Conservation (phyloP, 2,888 invertebrate species). For the Tetanocera ferruginea region DNA sequence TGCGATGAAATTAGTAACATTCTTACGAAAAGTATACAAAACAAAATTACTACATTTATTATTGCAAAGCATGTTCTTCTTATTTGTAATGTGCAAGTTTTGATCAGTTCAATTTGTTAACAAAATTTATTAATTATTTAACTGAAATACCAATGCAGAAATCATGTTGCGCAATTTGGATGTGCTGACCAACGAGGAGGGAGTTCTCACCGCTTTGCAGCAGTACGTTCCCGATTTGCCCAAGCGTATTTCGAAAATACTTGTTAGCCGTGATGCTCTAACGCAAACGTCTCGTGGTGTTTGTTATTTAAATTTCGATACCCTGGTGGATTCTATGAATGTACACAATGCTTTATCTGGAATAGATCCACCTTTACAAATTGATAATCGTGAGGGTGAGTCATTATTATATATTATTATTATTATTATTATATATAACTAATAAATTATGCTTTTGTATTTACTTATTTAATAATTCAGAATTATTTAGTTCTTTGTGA, state of each 20-base stretch:
- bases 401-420: no score
- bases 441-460: no score
- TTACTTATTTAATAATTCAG: no score
- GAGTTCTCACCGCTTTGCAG: conserved; percentile 86
- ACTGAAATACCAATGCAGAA: conserved; percentile 65
- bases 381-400: conserved; percentile 70
- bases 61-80: conserved; percentile 20
- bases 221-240: conserved; percentile 77
- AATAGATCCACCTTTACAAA: conserved; percentile 71
- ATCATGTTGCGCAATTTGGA: conserved; percentile 93
- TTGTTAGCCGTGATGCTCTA: conserved; percentile 86
- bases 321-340: conserved; percentile 86
- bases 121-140: conserved; percentile 36
- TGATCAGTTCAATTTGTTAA: conserved; percentile 34
- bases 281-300: conserved; percentile 87
- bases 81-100: conserved; percentile 30
- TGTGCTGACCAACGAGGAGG: conserved; percentile 92
- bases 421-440: no score
- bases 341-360: conserved; percentile 79
- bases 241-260: conserved; percentile 86
- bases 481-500: no score
- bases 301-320: conserved; percentile 86
- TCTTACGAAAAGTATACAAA: conserved; percentile 81
- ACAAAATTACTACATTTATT: conserved; percentile 50
- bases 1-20: conserved; percentile 86